phyloP scores from a whole-genome alignment of 2,797 vertebrate genomes.

The Paedocypris micromegethes region DNA sequence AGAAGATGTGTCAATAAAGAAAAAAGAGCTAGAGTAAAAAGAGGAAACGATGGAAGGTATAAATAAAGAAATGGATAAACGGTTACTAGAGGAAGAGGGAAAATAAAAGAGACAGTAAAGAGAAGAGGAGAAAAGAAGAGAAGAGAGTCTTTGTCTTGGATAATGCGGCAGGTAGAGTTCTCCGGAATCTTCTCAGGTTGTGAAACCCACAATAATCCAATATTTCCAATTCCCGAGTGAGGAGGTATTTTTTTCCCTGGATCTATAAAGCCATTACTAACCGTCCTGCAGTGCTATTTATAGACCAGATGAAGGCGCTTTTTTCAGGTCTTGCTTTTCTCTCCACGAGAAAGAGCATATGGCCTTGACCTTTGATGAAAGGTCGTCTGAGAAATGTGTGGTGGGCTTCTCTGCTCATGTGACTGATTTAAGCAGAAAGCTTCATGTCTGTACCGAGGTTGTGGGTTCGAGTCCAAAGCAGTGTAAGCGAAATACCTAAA shows the following conservation, averaged over 20 bases:
- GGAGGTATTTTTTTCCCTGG: conserved; percentile 43
- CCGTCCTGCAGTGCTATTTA: conserved; percentile 53
- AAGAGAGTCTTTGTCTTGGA: conserved; percentile 24
- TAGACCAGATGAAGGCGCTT: conserved; percentile 35
- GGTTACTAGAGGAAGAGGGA: no score
- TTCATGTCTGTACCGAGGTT: no score
- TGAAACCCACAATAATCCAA: conserved; percentile 53
- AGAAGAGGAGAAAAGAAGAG: conserved; percentile 11
- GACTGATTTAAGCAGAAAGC: no score
- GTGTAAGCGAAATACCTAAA: no score
- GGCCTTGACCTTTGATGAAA: conserved; percentile 9
- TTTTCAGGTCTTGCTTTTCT: conserved; percentile 21
- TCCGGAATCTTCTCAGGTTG: conserved; percentile 42
- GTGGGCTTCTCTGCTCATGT: background rate
- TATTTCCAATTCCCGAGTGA: conserved; percentile 51
- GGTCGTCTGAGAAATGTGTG: background rate
- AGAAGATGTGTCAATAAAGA: no score
- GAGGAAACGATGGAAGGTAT: no score
- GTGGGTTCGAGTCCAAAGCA: no score
- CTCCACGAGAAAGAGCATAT: conserved; percentile 3
- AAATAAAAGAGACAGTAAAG: background rate
- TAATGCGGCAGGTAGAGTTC: conserved; percentile 43
- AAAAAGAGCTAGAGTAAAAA: no score
- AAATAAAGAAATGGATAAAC: no score
- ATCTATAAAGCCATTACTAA: conserved; percentile 58